These are phyloP conservation scores for Acipenser oxyrinchus DNA, from an alignment of 2,797 vertebrate genomes.

Conservation along the genomic window DNA sequence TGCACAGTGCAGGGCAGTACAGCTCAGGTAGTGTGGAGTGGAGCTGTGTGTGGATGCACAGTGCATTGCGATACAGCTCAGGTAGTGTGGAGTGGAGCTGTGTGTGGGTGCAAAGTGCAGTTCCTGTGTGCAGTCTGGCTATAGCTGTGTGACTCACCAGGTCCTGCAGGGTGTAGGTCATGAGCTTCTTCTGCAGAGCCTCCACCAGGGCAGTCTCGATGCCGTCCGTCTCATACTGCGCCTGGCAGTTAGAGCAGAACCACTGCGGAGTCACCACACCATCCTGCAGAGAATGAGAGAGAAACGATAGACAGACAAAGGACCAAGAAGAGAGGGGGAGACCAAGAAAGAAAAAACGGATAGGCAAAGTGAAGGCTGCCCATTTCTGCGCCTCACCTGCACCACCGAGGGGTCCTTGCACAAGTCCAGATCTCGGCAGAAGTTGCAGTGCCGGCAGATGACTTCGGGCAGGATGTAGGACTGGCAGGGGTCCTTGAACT, in stretches of 20 bases:
- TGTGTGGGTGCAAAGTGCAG: too few relatives aligned
- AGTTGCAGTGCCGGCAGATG: conserved; percentile 93
- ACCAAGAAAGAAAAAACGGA: too few relatives aligned
- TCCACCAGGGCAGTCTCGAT: conserved; percentile 82
- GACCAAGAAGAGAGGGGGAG: background rate
- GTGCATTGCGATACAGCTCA: too few relatives aligned
- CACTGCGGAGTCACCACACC: conserved; percentile 73
- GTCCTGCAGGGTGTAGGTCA: conserved; percentile 91
- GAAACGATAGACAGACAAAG: background rate
- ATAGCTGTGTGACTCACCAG: conserved; percentile 62
- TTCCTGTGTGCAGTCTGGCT: too few relatives aligned
- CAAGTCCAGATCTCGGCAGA: conserved; percentile 89
- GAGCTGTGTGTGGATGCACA: too few relatives aligned
- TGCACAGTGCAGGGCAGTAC: too few relatives aligned
- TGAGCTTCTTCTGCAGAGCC: conserved; percentile 87
- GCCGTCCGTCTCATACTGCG: conserved; percentile 65
- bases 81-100: too few relatives aligned
- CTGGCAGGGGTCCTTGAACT: conserved; percentile 84
- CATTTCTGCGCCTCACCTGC: conserved; percentile 53
- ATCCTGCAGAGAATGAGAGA: conserved; percentile 53
- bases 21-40: too few relatives aligned
- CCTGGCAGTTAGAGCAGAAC: conserved; percentile 87
- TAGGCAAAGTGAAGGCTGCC: too few relatives aligned
- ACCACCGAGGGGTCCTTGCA: conserved; percentile 83
- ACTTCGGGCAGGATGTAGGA: conserved; percentile 89